A percentile compares a stretch with the other conserved stretches of the same genome.
phyloP scores from a whole-genome alignment of 1,140 invertebrate species.

The Agrilus planipennis region DNA sequence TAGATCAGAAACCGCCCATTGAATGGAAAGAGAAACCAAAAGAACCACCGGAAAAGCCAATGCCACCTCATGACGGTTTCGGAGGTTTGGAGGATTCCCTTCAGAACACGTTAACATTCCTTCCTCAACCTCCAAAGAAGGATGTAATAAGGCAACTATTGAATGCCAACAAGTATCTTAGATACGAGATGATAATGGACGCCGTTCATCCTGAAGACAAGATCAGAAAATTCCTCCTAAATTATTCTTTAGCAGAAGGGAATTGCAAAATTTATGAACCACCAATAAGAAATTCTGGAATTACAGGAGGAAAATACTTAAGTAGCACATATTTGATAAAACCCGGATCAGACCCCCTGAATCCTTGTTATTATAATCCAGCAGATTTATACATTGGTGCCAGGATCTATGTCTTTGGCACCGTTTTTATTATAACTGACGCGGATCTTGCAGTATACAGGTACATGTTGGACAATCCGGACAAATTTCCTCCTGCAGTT shows the following conservation, averaged over 20 bases:
- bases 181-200: constrained; percentile 53
- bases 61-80: constrained; percentile 56
- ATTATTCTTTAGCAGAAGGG: constrained; percentile 52
- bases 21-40: constrained; percentile 18
- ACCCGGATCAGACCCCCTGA: constrained; percentile 44
- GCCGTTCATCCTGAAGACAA: constrained; percentile 55
- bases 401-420: constrained; percentile 48
- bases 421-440: constrained; percentile 52
- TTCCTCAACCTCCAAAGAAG: constrained; percentile 57
- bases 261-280: constrained; percentile 50
- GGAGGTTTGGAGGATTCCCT: constrained; percentile 64
- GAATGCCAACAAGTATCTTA: constrained; percentile 43
- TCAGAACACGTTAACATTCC: constrained; percentile 51
- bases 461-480: constrained; percentile 54
- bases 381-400: constrained; percentile 56
- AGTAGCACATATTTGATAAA: constrained; percentile 53
- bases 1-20: constrained; percentile 27
- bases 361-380: constrained; percentile 52
- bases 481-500: constrained; percentile 51
- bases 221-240: constrained; percentile 49
- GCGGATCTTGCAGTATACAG: constrained; percentile 56
- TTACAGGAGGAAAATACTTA: constrained; percentile 58
- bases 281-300: constrained; percentile 51
- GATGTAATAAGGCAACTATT: constrained; percentile 49
- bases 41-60: constrained; percentile 10